Percentiles rank a stretch among this genome's conserved stretches.
Evolutionary conservation across 2,113 vertebrate genomes (phyloP).

Genomic region (Grammomys dolichurus): DNA sequence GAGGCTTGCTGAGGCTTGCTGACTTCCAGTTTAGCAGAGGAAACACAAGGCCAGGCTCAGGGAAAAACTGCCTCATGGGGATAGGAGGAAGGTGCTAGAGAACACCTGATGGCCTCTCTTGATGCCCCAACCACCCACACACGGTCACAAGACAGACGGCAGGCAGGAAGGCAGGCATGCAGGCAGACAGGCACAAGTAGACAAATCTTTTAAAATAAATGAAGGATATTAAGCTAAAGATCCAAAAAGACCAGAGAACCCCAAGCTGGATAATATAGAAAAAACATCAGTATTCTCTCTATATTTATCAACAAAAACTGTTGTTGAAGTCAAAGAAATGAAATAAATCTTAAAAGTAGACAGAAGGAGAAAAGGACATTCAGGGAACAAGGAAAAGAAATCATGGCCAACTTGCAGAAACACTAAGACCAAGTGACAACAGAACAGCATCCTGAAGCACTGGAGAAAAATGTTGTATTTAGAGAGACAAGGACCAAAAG

Average conservation of each 20-base stretch:
- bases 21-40: neutral
- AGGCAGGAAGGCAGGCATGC: neutral
- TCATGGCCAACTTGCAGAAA: neutral
- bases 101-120: neutral
- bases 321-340: neutral
- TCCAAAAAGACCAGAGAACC: neutral
- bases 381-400: neutral
- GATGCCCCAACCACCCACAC: neutral
- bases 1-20: no score
- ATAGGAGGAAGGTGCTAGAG: no score
- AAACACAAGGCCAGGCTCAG: neutral
- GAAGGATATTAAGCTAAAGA: neutral
- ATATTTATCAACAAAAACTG: neutral
- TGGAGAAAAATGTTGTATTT: neutral
- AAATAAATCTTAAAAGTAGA: slow-evolving; percentile 1
- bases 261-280: neutral
- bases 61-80: no score
- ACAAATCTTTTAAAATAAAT: neutral
- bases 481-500: neutral
- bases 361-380: neutral
- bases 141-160: neutral
- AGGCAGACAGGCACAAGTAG: neutral
- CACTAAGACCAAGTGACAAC: neutral
- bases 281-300: neutral
- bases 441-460: neutral